A percentile compares a stretch with the other conserved stretches of the same genome.
Conservation (phyloP, 2,113 vertebrate genomes). For the Copsychus sechellarum region DNA sequence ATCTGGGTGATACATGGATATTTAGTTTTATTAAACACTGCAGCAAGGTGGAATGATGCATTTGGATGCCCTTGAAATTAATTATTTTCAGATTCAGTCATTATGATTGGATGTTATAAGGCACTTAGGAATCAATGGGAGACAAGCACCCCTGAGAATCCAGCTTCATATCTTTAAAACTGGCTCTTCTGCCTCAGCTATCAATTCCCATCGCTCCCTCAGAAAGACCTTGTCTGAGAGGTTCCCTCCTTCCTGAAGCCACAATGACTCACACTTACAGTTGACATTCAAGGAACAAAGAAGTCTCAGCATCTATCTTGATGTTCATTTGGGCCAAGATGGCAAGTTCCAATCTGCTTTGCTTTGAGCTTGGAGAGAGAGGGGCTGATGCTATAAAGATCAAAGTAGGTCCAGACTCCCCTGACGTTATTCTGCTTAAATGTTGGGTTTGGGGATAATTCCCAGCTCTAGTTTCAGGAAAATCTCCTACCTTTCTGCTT, state of each 20-base stretch:
- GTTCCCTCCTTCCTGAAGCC: constrained; percentile 39
- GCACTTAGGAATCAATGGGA: constrained; percentile 1
- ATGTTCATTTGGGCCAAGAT: constrained; percentile 47
- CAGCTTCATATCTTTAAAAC: constrained; percentile 3
- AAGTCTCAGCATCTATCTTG: constrained; percentile 47
- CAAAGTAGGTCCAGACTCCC: constrained; percentile 21
- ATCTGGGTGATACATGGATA: neutral
- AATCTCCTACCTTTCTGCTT: neutral
- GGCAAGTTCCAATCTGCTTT: constrained; percentile 51
- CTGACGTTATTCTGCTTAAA: constrained; percentile 21
- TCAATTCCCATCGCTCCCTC: constrained; percentile 7
- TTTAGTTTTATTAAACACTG: neutral
- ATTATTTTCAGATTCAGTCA: neutral
- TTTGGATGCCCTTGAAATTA: neutral
- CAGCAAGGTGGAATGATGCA: neutral
- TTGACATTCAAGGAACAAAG: constrained; percentile 65
- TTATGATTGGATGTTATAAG: neutral
- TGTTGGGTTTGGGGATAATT: neutral
- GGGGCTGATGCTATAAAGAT: constrained; percentile 39
- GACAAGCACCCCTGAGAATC: neutral
- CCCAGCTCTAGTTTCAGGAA: neutral
- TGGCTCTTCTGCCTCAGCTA: constrained; percentile 18
- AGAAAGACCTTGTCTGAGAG: constrained; percentile 39
- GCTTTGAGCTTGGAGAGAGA: constrained; percentile 41
- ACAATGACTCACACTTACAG: constrained; percentile 45